Conservation (phyloP, 2,888 invertebrate genomes). For the Lasioglossum leucozonium region DNA sequence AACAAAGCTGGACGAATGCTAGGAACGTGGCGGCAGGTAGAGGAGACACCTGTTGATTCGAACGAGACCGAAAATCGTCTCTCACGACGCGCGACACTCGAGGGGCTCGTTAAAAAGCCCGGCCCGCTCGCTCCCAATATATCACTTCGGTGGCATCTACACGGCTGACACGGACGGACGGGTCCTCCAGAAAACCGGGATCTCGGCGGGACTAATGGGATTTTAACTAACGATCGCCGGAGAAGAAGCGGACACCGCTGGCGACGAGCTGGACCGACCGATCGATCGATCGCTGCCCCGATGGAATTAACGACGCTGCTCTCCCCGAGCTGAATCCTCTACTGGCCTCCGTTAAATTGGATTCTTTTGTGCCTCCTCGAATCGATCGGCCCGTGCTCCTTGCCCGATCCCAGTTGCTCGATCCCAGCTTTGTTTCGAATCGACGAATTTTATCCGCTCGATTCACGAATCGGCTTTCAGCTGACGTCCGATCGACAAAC, state of each 20-base stretch:
- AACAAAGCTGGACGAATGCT: slow-evolving; percentile 75
- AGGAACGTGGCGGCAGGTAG: slow-evolving; percentile 70
- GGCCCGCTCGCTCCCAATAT: slow-evolving; percentile 79
- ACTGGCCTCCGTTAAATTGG: slow-evolving; percentile 44
- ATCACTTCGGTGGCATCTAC: slow-evolving; percentile 80
- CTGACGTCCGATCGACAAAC: neutral
- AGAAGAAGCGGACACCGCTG: slow-evolving; percentile 54
- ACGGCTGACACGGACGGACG: slow-evolving; percentile 78
- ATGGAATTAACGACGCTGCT: slow-evolving; percentile 50
- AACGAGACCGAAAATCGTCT: slow-evolving; percentile 71
- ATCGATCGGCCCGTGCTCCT: slow-evolving; percentile 19
- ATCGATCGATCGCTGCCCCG: slow-evolving; percentile 50
- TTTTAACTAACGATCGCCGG: slow-evolving; percentile 80
- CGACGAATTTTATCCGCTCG: slow-evolving; percentile 5
- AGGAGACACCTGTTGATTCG: slow-evolving; percentile 80
- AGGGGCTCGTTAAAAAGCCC: slow-evolving; percentile 72
- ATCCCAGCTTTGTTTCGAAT: slow-evolving; percentile 4
- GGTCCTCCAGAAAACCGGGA: slow-evolving; percentile 77
- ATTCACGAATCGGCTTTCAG: neutral
- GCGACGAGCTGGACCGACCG: slow-evolving; percentile 37
- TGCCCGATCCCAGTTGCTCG: neutral
- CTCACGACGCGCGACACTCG: slow-evolving; percentile 57
- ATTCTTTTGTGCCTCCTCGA: slow-evolving; percentile 46
- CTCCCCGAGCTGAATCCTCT: slow-evolving; percentile 11
- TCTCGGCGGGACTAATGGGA: slow-evolving; percentile 79